phyloP scores from a whole-genome alignment of 2,113 vertebrate genomes.

The Menidia beryllina region DNA sequence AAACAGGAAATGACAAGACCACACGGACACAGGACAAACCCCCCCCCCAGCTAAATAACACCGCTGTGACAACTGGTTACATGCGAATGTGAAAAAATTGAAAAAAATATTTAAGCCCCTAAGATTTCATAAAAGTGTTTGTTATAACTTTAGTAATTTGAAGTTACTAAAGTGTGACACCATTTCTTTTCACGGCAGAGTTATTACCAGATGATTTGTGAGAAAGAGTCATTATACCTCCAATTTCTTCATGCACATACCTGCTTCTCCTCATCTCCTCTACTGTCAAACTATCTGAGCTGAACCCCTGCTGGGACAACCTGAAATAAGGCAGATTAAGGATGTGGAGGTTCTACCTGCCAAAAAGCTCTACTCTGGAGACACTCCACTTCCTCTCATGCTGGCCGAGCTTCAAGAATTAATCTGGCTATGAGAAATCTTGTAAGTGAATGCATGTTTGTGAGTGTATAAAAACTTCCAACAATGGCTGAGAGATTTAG shows the following conservation, averaged over 20 bases:
- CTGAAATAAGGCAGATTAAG: conserved; percentile 1
- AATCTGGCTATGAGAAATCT: conserved; percentile 3
- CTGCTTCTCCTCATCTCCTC: conserved; percentile 29
- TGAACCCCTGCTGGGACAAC: conserved; percentile 17
- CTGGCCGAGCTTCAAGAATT: conserved; percentile 29
- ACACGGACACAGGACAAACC: too few species aligned
- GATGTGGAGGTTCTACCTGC: background rate
- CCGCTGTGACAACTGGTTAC: too few species aligned
- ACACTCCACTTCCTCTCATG: background rate
- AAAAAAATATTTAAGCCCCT: background rate
- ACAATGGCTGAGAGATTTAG: conserved; percentile 3
- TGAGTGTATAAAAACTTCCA: conserved; percentile 30
- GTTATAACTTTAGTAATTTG: too few species aligned
- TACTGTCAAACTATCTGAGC: conserved; percentile 54
- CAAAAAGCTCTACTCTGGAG: background rate
- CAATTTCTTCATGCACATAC: background rate
- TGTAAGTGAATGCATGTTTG: conserved; percentile 9
- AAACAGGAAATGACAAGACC: too few species aligned
- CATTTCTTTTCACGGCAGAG: background rate
- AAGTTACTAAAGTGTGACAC: background rate
- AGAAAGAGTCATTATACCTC: conserved; percentile 2
- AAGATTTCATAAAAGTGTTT: background rate
- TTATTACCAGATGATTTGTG: background rate
- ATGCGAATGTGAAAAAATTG: too few species aligned
- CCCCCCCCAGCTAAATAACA: too few species aligned